Percentiles rank a stretch among this genome's conserved stretches.
Conservation (phyloP, 2,797 vertebrate genomes). For the Aeoliscus strigatus region DNA sequence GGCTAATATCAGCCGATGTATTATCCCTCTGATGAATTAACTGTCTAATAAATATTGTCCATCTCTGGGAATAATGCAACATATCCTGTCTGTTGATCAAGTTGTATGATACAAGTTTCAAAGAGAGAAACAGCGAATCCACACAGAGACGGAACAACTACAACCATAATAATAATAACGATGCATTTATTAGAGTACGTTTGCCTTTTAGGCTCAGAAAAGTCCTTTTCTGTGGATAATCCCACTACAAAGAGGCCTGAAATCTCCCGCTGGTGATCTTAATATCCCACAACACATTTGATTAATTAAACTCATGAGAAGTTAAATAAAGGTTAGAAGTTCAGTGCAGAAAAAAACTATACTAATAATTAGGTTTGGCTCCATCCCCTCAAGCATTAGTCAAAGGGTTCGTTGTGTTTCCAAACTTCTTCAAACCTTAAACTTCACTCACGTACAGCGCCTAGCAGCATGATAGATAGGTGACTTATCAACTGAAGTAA, state of each 20-base stretch:
- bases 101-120: neutral
- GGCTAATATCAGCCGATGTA: too few relatives aligned
- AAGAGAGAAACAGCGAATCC: neutral
- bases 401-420: neutral
- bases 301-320: neutral
- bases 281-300: neutral
- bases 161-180: neutral
- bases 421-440: conserved; percentile 26
- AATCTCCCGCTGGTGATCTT: neutral
- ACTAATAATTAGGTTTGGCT: neutral
- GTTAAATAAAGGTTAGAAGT: neutral
- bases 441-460: conserved; percentile 16
- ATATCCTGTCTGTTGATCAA: neutral
- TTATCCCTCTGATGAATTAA: too few relatives aligned
- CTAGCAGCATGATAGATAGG: conserved; percentile 45
- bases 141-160: neutral
- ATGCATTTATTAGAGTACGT: too few relatives aligned
- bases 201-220: too few relatives aligned
- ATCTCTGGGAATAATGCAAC: too few relatives aligned
- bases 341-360: neutral
- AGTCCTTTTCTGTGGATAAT: neutral
- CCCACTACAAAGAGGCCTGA: neutral
- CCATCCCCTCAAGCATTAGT: neutral
- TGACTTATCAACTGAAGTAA: conserved; percentile 39
- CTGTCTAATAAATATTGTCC: too few relatives aligned